Evolutionary conservation across 2,888 invertebrate species (phyloP).

Genomic region (Macrosoma leucophasiata): DNA sequence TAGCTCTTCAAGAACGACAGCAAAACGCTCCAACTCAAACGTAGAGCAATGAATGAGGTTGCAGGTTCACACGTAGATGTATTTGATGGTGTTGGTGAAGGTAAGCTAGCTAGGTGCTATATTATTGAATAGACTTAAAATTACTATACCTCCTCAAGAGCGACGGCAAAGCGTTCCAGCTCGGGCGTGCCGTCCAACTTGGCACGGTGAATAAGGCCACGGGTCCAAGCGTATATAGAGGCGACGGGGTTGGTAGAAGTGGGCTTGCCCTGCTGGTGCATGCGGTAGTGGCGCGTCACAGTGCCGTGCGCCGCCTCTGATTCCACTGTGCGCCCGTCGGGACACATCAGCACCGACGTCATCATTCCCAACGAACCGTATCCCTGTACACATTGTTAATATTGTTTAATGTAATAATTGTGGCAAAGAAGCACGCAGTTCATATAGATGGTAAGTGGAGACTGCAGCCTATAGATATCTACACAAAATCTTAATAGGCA

Average conservation of each 20-base stretch:
- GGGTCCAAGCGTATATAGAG: conserved; percentile 94
- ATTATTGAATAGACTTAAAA: too few species aligned
- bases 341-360: conserved; percentile 93
- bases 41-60: conserved; percentile 90
- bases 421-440: too few species aligned
- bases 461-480: too few species aligned
- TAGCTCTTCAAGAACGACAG: conserved; percentile 81
- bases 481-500: too few species aligned
- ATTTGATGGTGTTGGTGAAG: conserved; percentile 93
- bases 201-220: conserved; percentile 88
- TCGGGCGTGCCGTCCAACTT: conserved; percentile 86
- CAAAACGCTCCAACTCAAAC: conserved; percentile 83
- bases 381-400: conserved; percentile 59
- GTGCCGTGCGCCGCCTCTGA: conserved; percentile 96
- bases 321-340: conserved; percentile 89
- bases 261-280: conserved; percentile 89
- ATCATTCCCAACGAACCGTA: conserved; percentile 92
- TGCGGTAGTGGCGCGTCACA: conserved; percentile 91
- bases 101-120: conserved; percentile 88
- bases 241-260: conserved; percentile 95
- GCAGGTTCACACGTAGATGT: conserved; percentile 93
- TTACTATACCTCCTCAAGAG: conserved; percentile 81
- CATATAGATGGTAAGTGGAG: too few species aligned
- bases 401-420: background rate
- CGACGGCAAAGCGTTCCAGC: conserved; percentile 80